These are phyloP conservation scores for Agelas oroides DNA, from an alignment of 37 sponge, comb jelly and placozoan genomes.

Conservation along the genomic window DNA sequence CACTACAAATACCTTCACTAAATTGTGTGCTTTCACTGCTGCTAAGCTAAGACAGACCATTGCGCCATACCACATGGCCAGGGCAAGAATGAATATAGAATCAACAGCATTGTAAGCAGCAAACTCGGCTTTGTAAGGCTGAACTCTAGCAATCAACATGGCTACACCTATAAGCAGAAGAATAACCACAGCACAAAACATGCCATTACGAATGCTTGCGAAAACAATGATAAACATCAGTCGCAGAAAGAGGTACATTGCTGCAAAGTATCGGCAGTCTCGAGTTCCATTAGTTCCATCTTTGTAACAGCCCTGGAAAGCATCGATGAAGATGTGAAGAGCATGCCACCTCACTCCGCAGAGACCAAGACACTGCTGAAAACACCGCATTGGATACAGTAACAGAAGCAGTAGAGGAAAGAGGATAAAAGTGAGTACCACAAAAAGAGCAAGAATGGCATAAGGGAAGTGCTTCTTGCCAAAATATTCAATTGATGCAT, in stretches of 20 bases:
- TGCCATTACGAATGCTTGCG: neutral
- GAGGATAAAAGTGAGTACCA: too few species aligned
- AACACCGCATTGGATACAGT: too few species aligned
- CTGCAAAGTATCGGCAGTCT: slow-evolving; percentile 29
- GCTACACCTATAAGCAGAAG: neutral
- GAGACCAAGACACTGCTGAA: too few species aligned
- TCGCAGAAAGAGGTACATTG: slow-evolving; percentile 5
- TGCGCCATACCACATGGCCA: neutral
- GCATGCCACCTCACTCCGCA: too few species aligned
- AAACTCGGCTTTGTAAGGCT: neutral
- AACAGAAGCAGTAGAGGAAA: too few species aligned
- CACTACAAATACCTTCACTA: neutral
- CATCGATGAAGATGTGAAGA: too few species aligned
- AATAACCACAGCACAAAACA: neutral
- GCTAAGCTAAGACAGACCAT: too few species aligned
- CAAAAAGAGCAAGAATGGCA: too few species aligned
- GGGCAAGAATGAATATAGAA: neutral
- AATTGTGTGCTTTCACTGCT: neutral
- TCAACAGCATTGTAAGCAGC: neutral
- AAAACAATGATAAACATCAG: neutral
- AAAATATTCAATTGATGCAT: too few species aligned
- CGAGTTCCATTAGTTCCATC: too few species aligned
- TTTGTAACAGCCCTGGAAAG: too few species aligned
- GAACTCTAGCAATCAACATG: neutral
- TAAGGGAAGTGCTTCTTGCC: too few species aligned